Conservation (phyloP, 2,888 invertebrate genomes). For the Stegophylla sp. region DNA sequence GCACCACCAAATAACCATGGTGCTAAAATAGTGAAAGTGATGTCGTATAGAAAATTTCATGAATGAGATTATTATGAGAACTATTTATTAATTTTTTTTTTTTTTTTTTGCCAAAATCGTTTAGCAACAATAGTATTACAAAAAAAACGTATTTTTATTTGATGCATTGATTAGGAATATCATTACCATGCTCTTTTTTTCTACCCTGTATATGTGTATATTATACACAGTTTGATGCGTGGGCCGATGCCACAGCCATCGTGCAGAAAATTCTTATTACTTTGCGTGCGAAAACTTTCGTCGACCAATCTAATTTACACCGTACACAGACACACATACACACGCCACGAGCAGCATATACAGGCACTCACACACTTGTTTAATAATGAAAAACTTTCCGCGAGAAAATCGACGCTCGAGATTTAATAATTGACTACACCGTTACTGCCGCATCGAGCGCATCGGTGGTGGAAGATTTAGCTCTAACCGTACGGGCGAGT, state of each 20-base stretch:
- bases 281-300: slow-evolving; percentile 39
- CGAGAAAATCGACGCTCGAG: slow-evolving; percentile 57
- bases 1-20: too few species aligned
- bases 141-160: too few species aligned
- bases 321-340: background rate
- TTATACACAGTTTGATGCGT: background rate
- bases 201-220: background rate
- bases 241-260: background rate
- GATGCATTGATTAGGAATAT: too few species aligned
- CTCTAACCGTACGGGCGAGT: background rate
- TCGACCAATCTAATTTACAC: slow-evolving; percentile 57
- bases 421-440: slow-evolving; percentile 53
- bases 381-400: slow-evolving; percentile 56
- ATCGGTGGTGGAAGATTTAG: background rate
- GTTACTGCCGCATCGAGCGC: background rate
- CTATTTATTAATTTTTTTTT: too few species aligned
- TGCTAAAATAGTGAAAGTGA: too few species aligned
- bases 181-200: too few species aligned
- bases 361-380: background rate
- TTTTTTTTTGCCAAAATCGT: too few species aligned
- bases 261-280: slow-evolving; percentile 47
- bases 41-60: too few species aligned
- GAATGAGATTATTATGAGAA: too few species aligned
- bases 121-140: too few species aligned
- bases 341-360: background rate